Evolutionary conservation across 2,113 vertebrate species (phyloP).

Genomic region (Irena cyanogastra): DNA sequence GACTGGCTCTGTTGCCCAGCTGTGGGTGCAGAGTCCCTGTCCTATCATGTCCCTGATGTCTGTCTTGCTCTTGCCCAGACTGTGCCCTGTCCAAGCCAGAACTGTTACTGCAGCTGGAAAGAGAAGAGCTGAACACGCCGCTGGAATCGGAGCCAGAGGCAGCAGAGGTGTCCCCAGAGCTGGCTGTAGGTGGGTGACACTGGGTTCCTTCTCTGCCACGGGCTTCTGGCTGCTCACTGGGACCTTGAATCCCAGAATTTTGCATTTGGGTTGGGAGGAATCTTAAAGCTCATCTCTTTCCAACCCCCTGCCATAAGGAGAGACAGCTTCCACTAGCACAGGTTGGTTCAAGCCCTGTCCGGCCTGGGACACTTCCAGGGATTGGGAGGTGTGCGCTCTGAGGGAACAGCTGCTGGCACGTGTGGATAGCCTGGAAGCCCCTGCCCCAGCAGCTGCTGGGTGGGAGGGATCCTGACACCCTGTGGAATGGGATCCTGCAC

Average conservation of each 20-base stretch:
- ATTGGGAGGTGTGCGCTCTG: background rate
- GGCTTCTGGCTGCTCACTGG: background rate
- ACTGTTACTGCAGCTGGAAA: background rate
- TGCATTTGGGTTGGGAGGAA: background rate
- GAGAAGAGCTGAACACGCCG: fast-evolving
- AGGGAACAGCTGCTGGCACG: background rate
- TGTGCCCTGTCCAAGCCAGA: background rate
- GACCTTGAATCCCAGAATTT: background rate
- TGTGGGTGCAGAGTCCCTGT: background rate
- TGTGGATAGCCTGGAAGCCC: background rate
- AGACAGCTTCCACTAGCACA: background rate
- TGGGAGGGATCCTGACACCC: background rate
- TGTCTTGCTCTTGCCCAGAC: background rate
- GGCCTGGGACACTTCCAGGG: background rate
- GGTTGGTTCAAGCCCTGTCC: background rate
- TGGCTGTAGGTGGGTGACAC: background rate
- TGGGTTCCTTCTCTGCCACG: background rate
- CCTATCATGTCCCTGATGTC: background rate
- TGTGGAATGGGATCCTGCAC: background rate
- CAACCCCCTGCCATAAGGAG: background rate
- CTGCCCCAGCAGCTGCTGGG: background rate
- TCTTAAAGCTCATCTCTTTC: background rate
- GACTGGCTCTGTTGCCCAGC: background rate
- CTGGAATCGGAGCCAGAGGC: fast-evolving
- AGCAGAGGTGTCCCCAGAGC: background rate